phyloP scores from a whole-genome alignment of 2,888 invertebrate genomes.

The Diloba caeruleocephala region DNA sequence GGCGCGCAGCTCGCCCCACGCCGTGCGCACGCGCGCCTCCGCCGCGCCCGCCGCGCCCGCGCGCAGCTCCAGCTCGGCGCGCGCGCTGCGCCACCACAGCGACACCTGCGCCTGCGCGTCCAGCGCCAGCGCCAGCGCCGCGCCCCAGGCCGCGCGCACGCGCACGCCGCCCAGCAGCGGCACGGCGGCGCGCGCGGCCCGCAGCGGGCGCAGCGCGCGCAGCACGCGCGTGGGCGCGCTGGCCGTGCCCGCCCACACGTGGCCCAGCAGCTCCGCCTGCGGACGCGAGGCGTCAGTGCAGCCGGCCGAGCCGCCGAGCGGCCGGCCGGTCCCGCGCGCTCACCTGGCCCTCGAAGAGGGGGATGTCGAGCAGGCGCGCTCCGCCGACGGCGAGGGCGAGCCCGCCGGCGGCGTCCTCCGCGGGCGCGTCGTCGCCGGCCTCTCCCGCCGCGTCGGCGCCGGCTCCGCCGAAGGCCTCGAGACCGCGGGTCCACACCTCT shows the following conservation, averaged over 20 bases:
- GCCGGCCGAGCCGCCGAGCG: too few relatives aligned
- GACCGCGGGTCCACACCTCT: constrained; percentile 69
- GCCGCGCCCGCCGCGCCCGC: constrained; percentile 44
- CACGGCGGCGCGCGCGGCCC: constrained; percentile 18
- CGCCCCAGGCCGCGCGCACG: constrained; percentile 31
- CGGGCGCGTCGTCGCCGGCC: constrained; percentile 28
- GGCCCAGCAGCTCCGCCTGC: constrained; percentile 74
- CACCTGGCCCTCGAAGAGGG: constrained; percentile 54
- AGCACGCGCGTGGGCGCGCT: constrained; percentile 68
- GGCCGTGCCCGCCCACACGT: constrained; percentile 80
- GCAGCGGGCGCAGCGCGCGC: constrained; percentile 60
- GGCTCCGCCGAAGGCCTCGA: constrained; percentile 58
- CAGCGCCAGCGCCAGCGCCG: constrained; percentile 48
- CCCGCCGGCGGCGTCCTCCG: constrained; percentile 60
- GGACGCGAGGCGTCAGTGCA: too few relatives aligned
- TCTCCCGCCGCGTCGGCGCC: constrained; percentile 27
- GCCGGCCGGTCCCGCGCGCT: background rate
- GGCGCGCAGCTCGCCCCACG: constrained; percentile 48
- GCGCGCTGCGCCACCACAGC: constrained; percentile 50
- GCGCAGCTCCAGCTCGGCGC: constrained; percentile 46
- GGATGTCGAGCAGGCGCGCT: constrained; percentile 59
- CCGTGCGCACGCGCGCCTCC: constrained; percentile 55
- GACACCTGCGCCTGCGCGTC: constrained; percentile 51
- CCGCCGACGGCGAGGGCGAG: constrained; percentile 68
- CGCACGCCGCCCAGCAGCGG: constrained; percentile 47